A percentile compares a stretch with the other conserved stretches of the same genome.
Conservation (phyloP, 1,140 invertebrate genomes). For the Anastrepha ludens region DNA sequence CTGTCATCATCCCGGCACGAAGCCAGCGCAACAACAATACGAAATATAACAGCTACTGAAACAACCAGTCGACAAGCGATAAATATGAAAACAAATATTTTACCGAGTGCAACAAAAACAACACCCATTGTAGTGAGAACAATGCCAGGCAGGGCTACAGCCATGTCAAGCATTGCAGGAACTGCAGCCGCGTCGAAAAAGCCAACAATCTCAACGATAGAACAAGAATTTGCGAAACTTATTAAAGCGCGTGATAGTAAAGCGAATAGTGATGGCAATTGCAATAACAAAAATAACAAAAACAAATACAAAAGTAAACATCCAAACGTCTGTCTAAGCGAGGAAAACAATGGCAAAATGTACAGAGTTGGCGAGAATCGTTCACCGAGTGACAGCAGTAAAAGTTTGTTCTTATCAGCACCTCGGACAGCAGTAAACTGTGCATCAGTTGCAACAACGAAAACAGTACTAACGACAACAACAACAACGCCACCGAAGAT, state of each 20-base stretch:
- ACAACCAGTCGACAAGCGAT: slow-evolving; percentile 16
- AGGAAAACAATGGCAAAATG: too few species aligned
- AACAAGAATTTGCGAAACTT: slow-evolving; percentile 54
- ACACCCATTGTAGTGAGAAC: slow-evolving; percentile 6
- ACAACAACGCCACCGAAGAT: neutral
- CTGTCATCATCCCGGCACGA: neutral
- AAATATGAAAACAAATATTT: slow-evolving; percentile 48
- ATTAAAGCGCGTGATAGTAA: neutral
- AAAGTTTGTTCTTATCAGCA: neutral
- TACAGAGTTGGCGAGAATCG: too few species aligned
- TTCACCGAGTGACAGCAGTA: too few species aligned
- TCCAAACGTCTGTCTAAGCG: too few species aligned
- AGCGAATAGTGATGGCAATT: neutral
- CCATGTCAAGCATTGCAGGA: neutral
- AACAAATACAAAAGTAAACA: neutral
- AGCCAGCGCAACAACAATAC: slow-evolving; percentile 31
- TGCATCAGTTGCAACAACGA: neutral
- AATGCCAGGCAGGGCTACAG: neutral
- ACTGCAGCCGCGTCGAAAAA: neutral
- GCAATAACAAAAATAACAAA: neutral
- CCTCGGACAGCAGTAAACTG: neutral
- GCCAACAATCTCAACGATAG: slow-evolving; percentile 52
- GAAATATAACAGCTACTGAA: neutral
- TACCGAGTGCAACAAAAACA: slow-evolving; percentile 20
- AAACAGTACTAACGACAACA: neutral